These are phyloP conservation scores for Hapalemur alaotrensis DNA, from an alignment of 2,797 vertebrate genomes.

Conservation along the genomic window DNA sequence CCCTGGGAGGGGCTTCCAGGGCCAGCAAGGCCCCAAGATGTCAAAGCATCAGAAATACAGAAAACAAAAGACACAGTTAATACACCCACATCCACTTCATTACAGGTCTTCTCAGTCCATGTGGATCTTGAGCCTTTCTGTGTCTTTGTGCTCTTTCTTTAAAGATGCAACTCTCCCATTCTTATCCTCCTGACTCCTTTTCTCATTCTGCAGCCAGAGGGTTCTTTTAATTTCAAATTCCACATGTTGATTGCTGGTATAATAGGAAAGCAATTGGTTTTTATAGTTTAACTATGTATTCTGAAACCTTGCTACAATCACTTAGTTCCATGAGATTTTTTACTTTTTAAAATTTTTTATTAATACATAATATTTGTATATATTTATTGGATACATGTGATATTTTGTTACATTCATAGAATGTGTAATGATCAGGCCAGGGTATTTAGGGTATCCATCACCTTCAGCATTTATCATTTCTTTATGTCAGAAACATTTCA, in stretches of 20 bases:
- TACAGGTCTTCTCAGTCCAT: not conserved
- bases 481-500: not conserved
- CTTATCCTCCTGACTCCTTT: not conserved
- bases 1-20: not conserved
- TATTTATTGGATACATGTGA: not conserved
- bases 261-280: not conserved
- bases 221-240: not conserved
- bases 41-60: not conserved
- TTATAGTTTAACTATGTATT: not conserved
- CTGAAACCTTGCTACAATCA: not conserved
- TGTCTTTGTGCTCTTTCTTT: not conserved
- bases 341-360: no score
- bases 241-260: not conserved
- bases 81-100: fast-evolving
- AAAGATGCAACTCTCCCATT: not conserved
- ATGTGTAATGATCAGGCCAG: not conserved
- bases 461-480: not conserved
- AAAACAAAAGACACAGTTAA: not conserved
- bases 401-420: not conserved
- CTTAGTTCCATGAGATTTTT: not conserved
- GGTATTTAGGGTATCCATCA: not conserved
- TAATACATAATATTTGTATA: no score
- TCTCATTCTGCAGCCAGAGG: not conserved
- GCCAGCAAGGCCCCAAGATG: not conserved
- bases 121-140: not conserved